Conservation (phyloP, 2,113 vertebrate species). For the Epinephelus cyanopodus region DNA sequence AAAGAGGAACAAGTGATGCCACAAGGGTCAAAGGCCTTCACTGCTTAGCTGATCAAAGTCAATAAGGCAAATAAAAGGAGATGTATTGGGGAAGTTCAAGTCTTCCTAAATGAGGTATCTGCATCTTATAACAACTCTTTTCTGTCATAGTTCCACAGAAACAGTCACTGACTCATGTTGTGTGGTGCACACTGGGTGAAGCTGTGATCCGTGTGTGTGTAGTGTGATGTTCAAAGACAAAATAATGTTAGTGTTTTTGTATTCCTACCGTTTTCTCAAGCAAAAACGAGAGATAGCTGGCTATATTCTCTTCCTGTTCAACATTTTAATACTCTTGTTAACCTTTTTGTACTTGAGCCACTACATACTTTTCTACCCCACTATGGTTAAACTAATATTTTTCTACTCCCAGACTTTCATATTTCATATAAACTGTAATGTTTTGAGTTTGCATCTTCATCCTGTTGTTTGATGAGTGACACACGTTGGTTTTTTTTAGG, state of each 20-base stretch:
- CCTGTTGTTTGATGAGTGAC: slow-evolving; percentile 19
- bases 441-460: slow-evolving; percentile 38
- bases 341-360: slow-evolving; percentile 73
- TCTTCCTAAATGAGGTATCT: background rate
- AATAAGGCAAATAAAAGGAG: background rate
- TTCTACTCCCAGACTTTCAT: slow-evolving; percentile 63
- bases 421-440: slow-evolving; percentile 46
- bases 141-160: background rate
- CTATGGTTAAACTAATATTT: slow-evolving; percentile 84
- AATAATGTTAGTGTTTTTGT: slow-evolving; percentile 34
- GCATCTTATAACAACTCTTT: background rate
- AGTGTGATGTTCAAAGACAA: slow-evolving; percentile 23
- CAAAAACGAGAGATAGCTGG: slow-evolving; percentile 84
- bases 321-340: slow-evolving; percentile 49
- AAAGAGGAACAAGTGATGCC: background rate
- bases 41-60: background rate
- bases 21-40: background rate
- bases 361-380: slow-evolving; percentile 66
- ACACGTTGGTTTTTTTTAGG: slow-evolving; percentile 12
- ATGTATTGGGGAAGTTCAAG: background rate
- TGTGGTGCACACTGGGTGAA: slow-evolving; percentile 28
- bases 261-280: slow-evolving; percentile 69
- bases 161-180: background rate
- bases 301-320: slow-evolving; percentile 81
- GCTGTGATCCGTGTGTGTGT: slow-evolving; percentile 41